Evolutionary conservation across 2,113 vertebrate genomes (phyloP).

Genomic region (Pterocles burchelli): DNA sequence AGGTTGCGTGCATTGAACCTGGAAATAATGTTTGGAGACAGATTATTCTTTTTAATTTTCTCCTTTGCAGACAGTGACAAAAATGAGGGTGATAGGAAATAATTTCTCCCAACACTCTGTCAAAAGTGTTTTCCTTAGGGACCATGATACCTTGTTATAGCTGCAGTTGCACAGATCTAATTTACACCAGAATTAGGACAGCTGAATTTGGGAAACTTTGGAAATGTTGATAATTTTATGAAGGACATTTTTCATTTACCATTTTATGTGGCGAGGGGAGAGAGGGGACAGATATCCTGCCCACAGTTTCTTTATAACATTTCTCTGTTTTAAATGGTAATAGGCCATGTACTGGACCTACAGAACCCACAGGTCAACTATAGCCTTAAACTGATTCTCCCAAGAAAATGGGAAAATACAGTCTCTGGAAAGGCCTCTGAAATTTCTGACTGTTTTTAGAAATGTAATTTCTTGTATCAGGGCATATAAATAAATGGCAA

Average conservation of each 20-base stretch:
- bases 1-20: background rate
- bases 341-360: background rate
- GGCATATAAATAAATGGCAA: background rate
- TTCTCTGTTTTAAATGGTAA: background rate
- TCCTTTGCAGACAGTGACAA: conserved; percentile 13
- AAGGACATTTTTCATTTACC: background rate
- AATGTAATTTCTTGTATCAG: background rate
- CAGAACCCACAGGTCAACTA: background rate
- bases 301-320: background rate
- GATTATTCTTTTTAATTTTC: conserved; percentile 26
- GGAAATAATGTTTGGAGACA: conserved; percentile 3
- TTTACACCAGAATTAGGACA: background rate
- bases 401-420: background rate
- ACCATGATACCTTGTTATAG: background rate
- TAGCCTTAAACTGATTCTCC: background rate
- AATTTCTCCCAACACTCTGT: background rate
- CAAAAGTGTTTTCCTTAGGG: background rate
- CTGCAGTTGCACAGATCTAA: background rate
- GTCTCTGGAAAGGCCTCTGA: background rate
- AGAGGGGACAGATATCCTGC: background rate
- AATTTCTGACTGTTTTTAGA: background rate
- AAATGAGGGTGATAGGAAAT: background rate
- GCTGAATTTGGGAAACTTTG: background rate
- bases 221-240: background rate
- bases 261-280: background rate